phyloP scores from a whole-genome alignment of 2,113 vertebrate species.

The Mesocricetus auratus region DNA sequence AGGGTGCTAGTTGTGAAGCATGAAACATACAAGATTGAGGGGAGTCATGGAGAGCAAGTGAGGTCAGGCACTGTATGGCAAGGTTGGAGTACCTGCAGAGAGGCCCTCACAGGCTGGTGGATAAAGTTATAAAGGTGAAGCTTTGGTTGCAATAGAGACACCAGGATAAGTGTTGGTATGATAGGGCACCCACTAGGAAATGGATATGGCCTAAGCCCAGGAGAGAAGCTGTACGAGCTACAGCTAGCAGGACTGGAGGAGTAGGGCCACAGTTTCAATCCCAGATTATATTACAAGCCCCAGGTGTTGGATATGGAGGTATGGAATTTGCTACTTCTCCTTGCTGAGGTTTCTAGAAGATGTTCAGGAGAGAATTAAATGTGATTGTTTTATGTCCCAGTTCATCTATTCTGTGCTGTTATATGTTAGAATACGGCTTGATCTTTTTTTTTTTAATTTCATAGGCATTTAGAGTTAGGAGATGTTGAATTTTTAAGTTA shows the following conservation, averaged over 20 bases:
- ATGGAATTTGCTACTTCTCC: not conserved
- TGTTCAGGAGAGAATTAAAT: not conserved
- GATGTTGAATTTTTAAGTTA: not conserved
- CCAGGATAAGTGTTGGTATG: not conserved
- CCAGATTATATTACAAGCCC: not conserved
- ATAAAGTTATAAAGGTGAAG: not conserved
- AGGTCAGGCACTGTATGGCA: not conserved
- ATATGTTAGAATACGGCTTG: not conserved
- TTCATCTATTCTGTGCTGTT: not conserved
- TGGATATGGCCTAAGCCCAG: not conserved
- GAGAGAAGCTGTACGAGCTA: not conserved
- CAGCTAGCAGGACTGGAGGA: too few species aligned
- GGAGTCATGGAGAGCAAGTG: not conserved
- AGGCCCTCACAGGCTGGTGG: not conserved
- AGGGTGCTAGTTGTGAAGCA: not conserved
- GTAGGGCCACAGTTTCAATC: too few species aligned
- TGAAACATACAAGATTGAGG: not conserved
- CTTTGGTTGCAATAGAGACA: not conserved
- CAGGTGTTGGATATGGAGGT: too few species aligned
- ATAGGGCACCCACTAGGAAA: too few species aligned
- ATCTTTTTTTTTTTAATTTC: not conserved
- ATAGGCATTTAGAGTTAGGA: not conserved
- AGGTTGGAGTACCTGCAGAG: not conserved
- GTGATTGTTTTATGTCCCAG: not conserved
- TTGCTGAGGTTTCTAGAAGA: not conserved